Evolutionary conservation across 2,888 invertebrate species (phyloP).

Genomic region (Automeris io): DNA sequence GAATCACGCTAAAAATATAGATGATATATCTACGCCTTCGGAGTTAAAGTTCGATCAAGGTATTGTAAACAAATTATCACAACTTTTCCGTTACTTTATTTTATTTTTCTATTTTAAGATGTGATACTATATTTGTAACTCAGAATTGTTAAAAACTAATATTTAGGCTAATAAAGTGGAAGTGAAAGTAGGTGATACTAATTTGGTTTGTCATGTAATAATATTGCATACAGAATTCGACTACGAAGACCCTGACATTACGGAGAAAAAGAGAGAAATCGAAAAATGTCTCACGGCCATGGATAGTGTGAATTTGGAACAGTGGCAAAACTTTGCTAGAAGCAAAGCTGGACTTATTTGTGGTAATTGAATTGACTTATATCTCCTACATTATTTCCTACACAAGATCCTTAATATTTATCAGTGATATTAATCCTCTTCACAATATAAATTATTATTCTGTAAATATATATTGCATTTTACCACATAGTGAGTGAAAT

Average conservation of each 20-base stretch:
- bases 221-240: constrained; percentile 66
- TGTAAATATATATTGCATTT: no score
- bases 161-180: constrained; percentile 10
- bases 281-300: constrained; percentile 73
- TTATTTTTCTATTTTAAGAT: constrained; percentile 14
- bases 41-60: constrained; percentile 84
- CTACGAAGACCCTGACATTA: constrained; percentile 77
- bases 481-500: no score
- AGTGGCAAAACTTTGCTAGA: constrained; percentile 79
- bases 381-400: no score
- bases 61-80: constrained; percentile 62
- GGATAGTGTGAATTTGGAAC: constrained; percentile 60
- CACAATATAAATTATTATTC: no score
- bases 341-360: constrained; percentile 82
- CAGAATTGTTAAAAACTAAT: not conserved
- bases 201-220: constrained; percentile 18
- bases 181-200: constrained; percentile 30
- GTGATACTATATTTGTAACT: constrained; percentile 6
- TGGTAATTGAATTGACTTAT: constrained; percentile 72
- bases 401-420: no score
- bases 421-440: no score
- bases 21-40: constrained; percentile 76
- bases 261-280: constrained; percentile 77
- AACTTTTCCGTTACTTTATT: constrained; percentile 29
- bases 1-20: constrained; percentile 66